These are phyloP conservation scores for Sinotaia quadrata DNA, from an alignment of 2,888 invertebrate species.

Conservation along the genomic window DNA sequence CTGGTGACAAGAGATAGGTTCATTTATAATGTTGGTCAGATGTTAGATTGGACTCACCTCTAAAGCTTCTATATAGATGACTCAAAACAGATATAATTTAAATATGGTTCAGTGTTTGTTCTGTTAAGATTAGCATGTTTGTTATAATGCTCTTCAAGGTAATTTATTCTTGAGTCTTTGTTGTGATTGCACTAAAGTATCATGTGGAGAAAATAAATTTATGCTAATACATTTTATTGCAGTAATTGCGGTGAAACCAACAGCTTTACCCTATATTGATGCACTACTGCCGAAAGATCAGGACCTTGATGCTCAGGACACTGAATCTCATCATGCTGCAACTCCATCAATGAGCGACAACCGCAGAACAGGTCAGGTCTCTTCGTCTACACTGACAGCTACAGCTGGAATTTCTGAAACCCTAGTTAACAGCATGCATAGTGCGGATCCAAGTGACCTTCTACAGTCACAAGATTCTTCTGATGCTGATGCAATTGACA, in stretches of 20 bases:
- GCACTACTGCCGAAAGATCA: conserved; percentile 94
- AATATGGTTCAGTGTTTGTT: too few relatives aligned
- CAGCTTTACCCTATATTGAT: conserved; percentile 84
- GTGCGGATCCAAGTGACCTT: not conserved
- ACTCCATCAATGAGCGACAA: conserved; percentile 41
- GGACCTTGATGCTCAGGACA: conserved; percentile 88
- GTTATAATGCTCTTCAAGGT: too few relatives aligned
- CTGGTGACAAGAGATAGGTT: too few relatives aligned
- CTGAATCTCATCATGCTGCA: conserved; percentile 41
- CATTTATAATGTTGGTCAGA: too few relatives aligned
- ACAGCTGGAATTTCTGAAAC: conserved; percentile 1
- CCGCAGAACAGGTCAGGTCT: conserved; percentile 6
- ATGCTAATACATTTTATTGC: conserved; percentile 64
- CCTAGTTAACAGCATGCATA: conserved; percentile 18
- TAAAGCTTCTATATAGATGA: too few relatives aligned
- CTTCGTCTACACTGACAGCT: not conserved
- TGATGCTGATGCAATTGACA: conserved; percentile 78
- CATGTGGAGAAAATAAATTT: not conserved
- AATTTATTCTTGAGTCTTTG: too few relatives aligned
- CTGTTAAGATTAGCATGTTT: too few relatives aligned
- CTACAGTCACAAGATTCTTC: conserved; percentile 48
- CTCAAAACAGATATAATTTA: too few relatives aligned
- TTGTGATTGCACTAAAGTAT: not conserved
- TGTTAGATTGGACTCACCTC: too few relatives aligned
- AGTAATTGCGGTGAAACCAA: conserved; percentile 92